Percentiles rank a stretch among this genome's conserved stretches.
Conservation (phyloP, 2,797 vertebrate species). For the Sebastes wilsoni region DNA sequence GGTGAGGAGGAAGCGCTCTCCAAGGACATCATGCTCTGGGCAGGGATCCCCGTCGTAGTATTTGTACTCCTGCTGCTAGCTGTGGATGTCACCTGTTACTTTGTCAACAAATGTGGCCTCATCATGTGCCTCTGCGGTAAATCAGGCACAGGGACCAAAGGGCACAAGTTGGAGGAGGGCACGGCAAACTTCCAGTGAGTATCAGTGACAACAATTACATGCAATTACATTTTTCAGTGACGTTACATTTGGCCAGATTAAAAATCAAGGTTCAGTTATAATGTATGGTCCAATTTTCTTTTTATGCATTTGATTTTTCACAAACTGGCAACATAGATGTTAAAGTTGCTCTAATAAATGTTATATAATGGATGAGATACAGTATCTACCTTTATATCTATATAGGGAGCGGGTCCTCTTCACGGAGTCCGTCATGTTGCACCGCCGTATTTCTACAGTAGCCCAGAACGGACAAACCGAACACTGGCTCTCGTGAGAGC, state of each 20-base stretch:
- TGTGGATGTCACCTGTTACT: conserved; percentile 97
- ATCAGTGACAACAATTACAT: not conserved
- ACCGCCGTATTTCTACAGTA: no score
- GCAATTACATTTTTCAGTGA: not conserved
- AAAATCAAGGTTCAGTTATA: not conserved
- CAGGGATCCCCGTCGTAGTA: conserved; percentile 93
- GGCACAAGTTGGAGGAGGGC: conserved; percentile 93
- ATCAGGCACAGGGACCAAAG: conserved; percentile 90
- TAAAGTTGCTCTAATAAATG: not conserved
- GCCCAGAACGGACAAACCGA: no score
- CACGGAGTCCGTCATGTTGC: no score
- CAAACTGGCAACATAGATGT: not conserved
- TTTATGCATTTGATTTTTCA: not conserved
- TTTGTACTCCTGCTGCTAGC: conserved; percentile 93
- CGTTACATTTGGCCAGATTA: not conserved
- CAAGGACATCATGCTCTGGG: conserved; percentile 88
- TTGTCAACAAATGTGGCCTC: conserved; percentile 97
- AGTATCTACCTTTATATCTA: no score
- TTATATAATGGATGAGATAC: not conserved
- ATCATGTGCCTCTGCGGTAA: conserved; percentile 98
- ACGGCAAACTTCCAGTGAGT: conserved; percentile 97
- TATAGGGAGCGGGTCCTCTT: no score
- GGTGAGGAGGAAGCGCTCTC: conserved; percentile 86
- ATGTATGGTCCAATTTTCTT: not conserved
- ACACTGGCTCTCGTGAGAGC: no score